Evolutionary conservation across 2,888 invertebrate genomes (phyloP), one percentile per base, ranked within the genome.

Genomic region (Aphelenchoides bicaudatus): DNA sequence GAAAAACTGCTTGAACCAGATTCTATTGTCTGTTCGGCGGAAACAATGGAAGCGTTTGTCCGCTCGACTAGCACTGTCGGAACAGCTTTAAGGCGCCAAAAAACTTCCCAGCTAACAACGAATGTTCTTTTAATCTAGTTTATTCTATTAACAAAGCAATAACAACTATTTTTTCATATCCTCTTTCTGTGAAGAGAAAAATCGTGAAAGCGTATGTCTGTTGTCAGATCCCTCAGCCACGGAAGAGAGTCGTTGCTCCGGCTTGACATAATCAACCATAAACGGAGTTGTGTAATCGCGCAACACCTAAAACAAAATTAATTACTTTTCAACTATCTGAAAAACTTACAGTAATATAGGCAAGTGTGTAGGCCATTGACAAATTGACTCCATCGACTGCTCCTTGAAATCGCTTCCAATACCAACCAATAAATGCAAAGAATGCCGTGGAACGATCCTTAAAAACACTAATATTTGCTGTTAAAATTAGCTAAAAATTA

Each of bases 331-430:
- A 23, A n/a, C 29, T 54, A 29, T 6, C 8, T 34, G 16, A 58
- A 58, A 37, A 31, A 10, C 56, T 57, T 62, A 57, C 57, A 6
- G 21, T 23, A n/a, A 2, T 3, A 29, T 58, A 58, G 29, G 46
- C 19, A 3, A 23, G 23, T 10, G 27, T 31, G 43, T 58, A 58
- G 29, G 28, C 48, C 19, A 28, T 46, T 70, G 62, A 51, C 68
- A 74, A 16, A 55, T 77, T 76, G 49, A 78, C 67, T 25, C 73
- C 72, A 52, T 76, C 74, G 13, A 75, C 77, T 5, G 71, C 72
- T 19, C 76, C 76, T 53, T 76, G 74, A 58, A 76, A 78, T 21
- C 76, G 62, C 48, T 65, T 67, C 76, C 76, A 76, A 58, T 77
- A 78, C 77, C 77, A 77, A 0, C 77, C 77, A 48, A 76, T 59